Base-by-base conservation (phyloP, 2,888 invertebrate genomes). In the Rhaphigaster nebulosa region DNA sequence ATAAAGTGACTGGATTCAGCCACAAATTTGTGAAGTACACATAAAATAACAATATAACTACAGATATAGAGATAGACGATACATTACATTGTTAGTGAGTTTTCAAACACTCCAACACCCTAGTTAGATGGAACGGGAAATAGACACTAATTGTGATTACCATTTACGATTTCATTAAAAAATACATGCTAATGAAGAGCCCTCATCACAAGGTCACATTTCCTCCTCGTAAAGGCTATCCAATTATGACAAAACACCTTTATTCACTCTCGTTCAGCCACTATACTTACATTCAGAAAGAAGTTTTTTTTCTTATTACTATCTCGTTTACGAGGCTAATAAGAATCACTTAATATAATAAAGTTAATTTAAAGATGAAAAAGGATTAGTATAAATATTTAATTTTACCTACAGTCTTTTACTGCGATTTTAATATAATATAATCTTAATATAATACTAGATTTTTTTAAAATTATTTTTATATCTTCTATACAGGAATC, bases 81-180 rank as follows among this genome's bases (percentile, higher is more conserved):
- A 18, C 65, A 65, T 65, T 26, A 26, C 26, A 26, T 4, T 29
- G 65, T 65, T 34, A 65, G 65, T 65, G 65, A 18, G 65, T 23
- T 18, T 29, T 65, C 29, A 65, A 5, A n/a, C n/a, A 8, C n/a
- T 20, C 54, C 12, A 56, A 56, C 4, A 29, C 29, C 29, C 15
- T n/a, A 13, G 29, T 65, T 65, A 29, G 29, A 2, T 65, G 29
- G 29, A 29, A 18, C 13, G 5, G n/a, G 65, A 45, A 76, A 41
- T 80, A 12, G 80, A 41, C 80, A 41, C 26, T 41, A 34, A 41
- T 38, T 80, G 80, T 80, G 4, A 80, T 80, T 41, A 38, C 26
- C 80, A 26, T 80, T 80, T 80, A 80, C 26, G 41, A 41, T 41
- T 41, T 20, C 80, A 80, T 80, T 80, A 80, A 80, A 80, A 80